These are phyloP conservation scores for Ellobius talpinus DNA, from an alignment of 2,113 vertebrate species.

Conservation along the genomic window DNA sequence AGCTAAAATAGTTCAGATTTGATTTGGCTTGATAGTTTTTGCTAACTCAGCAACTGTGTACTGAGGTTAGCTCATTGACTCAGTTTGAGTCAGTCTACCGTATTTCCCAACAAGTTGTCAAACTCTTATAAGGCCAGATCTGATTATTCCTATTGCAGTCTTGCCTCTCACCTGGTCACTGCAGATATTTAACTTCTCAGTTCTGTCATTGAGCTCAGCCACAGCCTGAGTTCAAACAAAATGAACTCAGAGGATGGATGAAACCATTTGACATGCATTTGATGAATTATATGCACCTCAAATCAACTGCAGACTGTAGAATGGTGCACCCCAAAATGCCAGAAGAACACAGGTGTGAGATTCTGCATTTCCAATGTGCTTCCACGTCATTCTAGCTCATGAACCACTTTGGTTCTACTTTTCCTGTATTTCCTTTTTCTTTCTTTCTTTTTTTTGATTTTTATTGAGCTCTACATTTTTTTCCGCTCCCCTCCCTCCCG, in stretches of 20 bases:
- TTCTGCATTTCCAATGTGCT: neutral
- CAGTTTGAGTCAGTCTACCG: neutral
- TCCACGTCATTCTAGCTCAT: no score
- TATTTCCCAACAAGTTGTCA: neutral
- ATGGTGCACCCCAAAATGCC: neutral
- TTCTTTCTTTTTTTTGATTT: no score
- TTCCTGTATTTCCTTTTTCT: neutral
- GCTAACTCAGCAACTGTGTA: neutral
- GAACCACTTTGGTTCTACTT: neutral
- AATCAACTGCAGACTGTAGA: neutral
- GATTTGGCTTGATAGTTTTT: neutral
- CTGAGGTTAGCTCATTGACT: neutral
- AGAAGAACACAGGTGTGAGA: no score
- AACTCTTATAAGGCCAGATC: neutral
- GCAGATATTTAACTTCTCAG: neutral
- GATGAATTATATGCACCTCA: neutral
- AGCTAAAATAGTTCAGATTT: conserved; percentile 18
- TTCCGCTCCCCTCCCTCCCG: no score
- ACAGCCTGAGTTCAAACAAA: neutral
- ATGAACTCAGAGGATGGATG: neutral
- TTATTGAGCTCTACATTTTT: no score
- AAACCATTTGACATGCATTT: neutral
- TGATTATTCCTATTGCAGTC: neutral
- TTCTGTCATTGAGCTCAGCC: neutral
- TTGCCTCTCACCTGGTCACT: neutral